phyloP scores from a whole-genome alignment of 2,113 vertebrate species.

The Siniperca knerii region DNA sequence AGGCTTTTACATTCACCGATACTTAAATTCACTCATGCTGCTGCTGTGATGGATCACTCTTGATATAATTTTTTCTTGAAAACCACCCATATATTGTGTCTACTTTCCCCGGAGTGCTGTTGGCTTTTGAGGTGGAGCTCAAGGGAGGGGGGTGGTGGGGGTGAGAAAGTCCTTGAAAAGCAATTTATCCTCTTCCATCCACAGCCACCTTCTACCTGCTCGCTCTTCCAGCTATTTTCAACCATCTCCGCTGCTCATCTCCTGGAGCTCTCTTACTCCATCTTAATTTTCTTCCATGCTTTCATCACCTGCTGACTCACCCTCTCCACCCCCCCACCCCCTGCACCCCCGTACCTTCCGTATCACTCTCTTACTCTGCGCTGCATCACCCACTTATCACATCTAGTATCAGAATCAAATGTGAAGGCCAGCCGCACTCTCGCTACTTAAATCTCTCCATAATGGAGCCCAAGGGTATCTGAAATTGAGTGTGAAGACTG shows the following conservation, averaged over 20 bases:
- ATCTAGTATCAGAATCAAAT: conserved; percentile 67
- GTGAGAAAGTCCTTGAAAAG: conserved; percentile 70
- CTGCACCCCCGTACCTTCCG: not conserved
- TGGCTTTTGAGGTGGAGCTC: conserved; percentile 41
- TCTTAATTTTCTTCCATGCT: conserved; percentile 61
- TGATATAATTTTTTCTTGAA: conserved; percentile 30
- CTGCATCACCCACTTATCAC: conserved; percentile 55
- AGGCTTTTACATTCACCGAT: conserved; percentile 39
- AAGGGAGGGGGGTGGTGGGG: too few relatives aligned
- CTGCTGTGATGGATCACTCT: conserved; percentile 59
- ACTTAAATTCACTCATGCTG: conserved; percentile 37
- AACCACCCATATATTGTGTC: conserved; percentile 56
- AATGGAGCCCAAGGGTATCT: conserved; percentile 79
- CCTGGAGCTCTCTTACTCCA: conserved; percentile 50
- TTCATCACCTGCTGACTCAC: conserved; percentile 76
- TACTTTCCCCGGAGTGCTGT: conserved; percentile 35
- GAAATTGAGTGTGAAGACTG: conserved; percentile 81
- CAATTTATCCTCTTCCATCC: conserved; percentile 62
- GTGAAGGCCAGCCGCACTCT: conserved; percentile 60
- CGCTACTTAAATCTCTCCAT: conserved; percentile 71
- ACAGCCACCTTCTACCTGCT: conserved; percentile 47
- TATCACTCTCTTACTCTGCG: conserved; percentile 34
- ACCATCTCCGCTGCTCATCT: conserved; percentile 66
- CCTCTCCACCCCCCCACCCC: conserved; percentile 1
- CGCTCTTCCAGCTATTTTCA: conserved; percentile 44